Percentiles rank a stretch among this genome's conserved stretches.
phyloP scores from a whole-genome alignment of 2,113 vertebrate species.

The Channa maculata region DNA sequence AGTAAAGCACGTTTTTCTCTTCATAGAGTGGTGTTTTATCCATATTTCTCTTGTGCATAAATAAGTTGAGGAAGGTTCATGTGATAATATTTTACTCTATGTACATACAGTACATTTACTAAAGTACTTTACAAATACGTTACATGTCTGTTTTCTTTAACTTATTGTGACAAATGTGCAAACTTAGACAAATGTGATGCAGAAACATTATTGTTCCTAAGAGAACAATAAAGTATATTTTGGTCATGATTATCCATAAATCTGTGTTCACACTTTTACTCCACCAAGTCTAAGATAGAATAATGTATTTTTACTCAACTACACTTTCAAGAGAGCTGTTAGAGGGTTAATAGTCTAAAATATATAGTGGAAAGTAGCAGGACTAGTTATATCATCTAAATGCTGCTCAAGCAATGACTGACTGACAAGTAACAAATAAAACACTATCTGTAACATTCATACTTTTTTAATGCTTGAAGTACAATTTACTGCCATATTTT shows the following conservation, averaged over 20 bases:
- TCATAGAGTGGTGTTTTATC: not conserved
- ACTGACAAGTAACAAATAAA: too few species aligned
- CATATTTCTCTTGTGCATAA: not conserved
- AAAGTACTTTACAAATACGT: not conserved
- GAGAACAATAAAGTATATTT: too few species aligned
- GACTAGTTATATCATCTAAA: not conserved
- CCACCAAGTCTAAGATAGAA: not conserved
- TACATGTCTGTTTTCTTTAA: not conserved
- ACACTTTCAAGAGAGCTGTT: not conserved
- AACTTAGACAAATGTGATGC: too few species aligned
- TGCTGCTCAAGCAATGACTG: not conserved
- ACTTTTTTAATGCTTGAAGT: too few species aligned
- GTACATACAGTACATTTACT: too few species aligned
- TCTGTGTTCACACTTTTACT: not conserved
- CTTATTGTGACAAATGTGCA: too few species aligned
- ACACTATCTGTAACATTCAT: too few species aligned
- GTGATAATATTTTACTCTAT: too few species aligned
- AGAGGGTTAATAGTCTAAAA: too few species aligned
- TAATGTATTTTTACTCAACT: not conserved
- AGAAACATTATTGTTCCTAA: too few species aligned
- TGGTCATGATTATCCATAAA: too few species aligned
- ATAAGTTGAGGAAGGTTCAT: not conserved
- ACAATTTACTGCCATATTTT: too few species aligned
- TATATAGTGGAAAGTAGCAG: not conserved
- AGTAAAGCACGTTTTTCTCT: slow-evolving; percentile 14